Conservation (phyloP, 1,140 invertebrate genomes). For the Pseudomyrmex gracilis region DNA sequence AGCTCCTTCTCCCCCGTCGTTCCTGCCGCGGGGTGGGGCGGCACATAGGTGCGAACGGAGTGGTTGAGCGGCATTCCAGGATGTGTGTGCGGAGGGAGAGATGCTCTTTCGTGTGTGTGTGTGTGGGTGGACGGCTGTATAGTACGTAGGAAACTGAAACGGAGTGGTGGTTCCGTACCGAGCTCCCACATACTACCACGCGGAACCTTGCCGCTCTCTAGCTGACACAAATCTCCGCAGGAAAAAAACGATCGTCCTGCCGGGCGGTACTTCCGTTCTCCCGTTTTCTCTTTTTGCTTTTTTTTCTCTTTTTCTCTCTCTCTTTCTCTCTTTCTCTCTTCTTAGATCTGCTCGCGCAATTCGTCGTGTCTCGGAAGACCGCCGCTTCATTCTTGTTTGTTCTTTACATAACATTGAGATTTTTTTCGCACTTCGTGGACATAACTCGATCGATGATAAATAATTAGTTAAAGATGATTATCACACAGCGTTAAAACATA, state of each 20-base stretch:
- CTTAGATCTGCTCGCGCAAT: background rate
- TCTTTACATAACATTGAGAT: constrained; percentile 10
- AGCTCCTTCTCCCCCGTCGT: background rate
- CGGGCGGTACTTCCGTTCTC: constrained; percentile 10
- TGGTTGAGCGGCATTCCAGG: constrained; percentile 41
- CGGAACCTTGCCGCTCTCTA: constrained; percentile 43
- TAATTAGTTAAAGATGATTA: too few species aligned
- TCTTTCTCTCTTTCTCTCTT: constrained; percentile 13
- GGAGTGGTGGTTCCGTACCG: constrained; percentile 52
- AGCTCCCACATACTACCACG: constrained; percentile 68
- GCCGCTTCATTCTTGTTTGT: background rate
- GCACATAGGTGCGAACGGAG: constrained; percentile 58
- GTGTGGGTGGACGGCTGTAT: constrained; percentile 53
- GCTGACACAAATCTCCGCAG: constrained; percentile 70
- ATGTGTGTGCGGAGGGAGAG: constrained; percentile 45
- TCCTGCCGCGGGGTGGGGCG: constrained; percentile 4
- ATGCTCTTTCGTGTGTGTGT: constrained; percentile 44
- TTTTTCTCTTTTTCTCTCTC: constrained; percentile 13
- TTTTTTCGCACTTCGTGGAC: background rate
- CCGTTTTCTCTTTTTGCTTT: background rate
- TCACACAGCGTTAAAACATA: too few species aligned
- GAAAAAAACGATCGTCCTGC: constrained; percentile 43
- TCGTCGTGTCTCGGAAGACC: constrained; percentile 4
- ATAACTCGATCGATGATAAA: background rate
- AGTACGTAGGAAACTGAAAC: constrained; percentile 45